Conservation (phyloP, 2,888 invertebrate species). For the Chymomyza caudatula region DNA sequence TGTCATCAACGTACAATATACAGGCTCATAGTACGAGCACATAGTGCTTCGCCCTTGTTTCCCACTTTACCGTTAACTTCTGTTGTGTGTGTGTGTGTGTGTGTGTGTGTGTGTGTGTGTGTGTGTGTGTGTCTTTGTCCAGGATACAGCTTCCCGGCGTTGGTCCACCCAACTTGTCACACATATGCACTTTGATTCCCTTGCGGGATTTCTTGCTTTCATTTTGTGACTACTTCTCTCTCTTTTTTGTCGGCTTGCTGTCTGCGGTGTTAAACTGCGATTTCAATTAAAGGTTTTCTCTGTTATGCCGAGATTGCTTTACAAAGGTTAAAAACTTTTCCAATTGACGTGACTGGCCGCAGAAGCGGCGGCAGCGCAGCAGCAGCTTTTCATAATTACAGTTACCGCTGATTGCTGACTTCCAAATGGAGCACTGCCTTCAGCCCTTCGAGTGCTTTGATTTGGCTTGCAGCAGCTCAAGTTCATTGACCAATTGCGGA, state of each 20-base stretch:
- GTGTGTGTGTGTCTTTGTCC: no score
- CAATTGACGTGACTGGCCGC: background rate
- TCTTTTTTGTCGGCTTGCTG: constrained; percentile 3
- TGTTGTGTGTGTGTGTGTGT: constrained; percentile 17
- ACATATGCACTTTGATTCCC: constrained; percentile 43
- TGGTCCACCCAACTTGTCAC: background rate
- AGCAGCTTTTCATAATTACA: constrained; percentile 1
- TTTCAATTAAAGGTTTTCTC: constrained; percentile 46
- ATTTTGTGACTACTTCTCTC: constrained; percentile 9
- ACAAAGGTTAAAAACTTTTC: background rate
- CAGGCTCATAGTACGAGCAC: background rate
- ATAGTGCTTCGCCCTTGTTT: background rate
- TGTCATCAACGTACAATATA: constrained; percentile 52
- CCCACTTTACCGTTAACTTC: constrained; percentile 3
- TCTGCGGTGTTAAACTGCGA: constrained; percentile 25
- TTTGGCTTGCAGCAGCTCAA: background rate
- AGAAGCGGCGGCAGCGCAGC: background rate
- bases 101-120: no score
- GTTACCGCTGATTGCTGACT: background rate
- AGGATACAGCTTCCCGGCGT: no score
- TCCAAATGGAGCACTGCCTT: no score
- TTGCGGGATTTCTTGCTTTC: constrained; percentile 8
- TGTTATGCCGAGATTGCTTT: constrained; percentile 11
- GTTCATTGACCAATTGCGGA: constrained; percentile 35
- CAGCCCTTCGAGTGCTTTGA: no score